Percentiles rank a stretch among this genome's conserved stretches.
phyloP scores from a whole-genome alignment of 2,888 invertebrate genomes.

The Disparrhopalites patrizii region DNA sequence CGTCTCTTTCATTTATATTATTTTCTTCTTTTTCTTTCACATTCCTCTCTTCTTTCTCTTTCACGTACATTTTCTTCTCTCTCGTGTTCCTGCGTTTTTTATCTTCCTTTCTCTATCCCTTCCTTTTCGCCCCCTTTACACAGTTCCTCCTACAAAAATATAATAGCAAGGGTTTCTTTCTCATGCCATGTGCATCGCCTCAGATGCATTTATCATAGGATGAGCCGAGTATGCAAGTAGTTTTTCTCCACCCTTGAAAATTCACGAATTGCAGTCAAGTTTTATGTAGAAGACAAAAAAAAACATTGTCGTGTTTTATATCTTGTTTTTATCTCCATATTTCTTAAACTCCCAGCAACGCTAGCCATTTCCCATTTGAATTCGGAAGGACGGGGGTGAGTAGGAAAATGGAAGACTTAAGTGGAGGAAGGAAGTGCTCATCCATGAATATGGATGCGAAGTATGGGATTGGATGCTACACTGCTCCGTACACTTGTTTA shows the following conservation, averaged over 20 bases:
- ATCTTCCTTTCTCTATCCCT: neutral
- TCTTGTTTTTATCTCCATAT: neutral
- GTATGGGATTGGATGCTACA: too few species aligned
- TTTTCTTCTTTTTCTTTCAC: too few species aligned
- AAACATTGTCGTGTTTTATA: neutral
- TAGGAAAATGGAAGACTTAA: neutral
- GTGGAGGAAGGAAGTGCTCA: neutral
- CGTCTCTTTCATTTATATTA: too few species aligned
- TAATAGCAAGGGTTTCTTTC: too few species aligned
- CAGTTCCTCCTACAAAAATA: neutral
- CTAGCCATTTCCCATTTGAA: neutral
- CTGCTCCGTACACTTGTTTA: too few species aligned
- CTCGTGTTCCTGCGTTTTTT: too few species aligned
- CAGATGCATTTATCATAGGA: neutral
- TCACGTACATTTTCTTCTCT: too few species aligned
- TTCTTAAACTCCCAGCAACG: too few species aligned
- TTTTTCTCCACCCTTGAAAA: slow-evolving; percentile 8
- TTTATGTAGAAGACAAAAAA: slow-evolving; percentile 8
- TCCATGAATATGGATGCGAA: slow-evolving; percentile 6
- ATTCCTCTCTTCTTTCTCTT: too few species aligned
- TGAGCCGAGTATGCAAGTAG: neutral
- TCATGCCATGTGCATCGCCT: too few species aligned
- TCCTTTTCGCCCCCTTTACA: neutral
- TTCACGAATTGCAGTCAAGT: neutral
- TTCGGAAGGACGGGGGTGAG: slow-evolving; percentile 1